phyloP scores from a whole-genome alignment of 1,140 invertebrate genomes.

The Lepidotrigona ventralis region DNA sequence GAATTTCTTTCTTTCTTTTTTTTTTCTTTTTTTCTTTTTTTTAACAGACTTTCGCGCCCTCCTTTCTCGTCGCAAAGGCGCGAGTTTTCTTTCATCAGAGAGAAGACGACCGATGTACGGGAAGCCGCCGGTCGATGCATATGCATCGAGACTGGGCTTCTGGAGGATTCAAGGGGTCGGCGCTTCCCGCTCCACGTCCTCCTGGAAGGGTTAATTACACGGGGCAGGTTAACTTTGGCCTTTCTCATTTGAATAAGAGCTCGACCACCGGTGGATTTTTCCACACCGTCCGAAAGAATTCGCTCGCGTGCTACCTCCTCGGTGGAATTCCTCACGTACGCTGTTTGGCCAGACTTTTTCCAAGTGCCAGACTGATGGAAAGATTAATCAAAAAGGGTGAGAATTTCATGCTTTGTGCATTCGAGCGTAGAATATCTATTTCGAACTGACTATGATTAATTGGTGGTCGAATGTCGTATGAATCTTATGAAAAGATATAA shows the following conservation, averaged over 20 bases:
- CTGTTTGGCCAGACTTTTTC: not conserved
- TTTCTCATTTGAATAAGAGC: slow-evolving; percentile 20
- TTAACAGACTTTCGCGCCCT: not conserved
- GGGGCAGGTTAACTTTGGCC: slow-evolving; percentile 6
- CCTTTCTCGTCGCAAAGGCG: not conserved
- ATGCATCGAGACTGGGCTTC: not conserved
- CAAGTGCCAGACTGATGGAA: slow-evolving; percentile 4
- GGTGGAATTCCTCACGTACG: not conserved
- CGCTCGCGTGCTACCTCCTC: not conserved
- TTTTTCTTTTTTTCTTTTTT: not conserved
- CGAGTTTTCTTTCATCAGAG: not conserved
- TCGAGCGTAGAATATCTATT: too few relatives aligned
- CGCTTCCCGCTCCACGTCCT: not conserved
- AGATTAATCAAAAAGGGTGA: slow-evolving; percentile 12
- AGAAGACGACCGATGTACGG: not conserved
- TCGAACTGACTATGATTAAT: too few relatives aligned
- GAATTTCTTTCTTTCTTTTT: not conserved
- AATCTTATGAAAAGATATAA: too few relatives aligned
- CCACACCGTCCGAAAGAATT: not conserved
- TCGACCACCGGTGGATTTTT: slow-evolving; percentile 3
- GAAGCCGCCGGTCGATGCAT: not conserved
- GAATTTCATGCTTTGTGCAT: too few relatives aligned
- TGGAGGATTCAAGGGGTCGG: not conserved
- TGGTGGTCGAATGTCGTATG: too few relatives aligned
- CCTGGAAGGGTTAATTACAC: slow-evolving; percentile 45